A percentile compares a stretch with the other conserved stretches of the same genome.
Conservation (phyloP, 2,113 vertebrate species). For the Chrysochloris asiatica region DNA sequence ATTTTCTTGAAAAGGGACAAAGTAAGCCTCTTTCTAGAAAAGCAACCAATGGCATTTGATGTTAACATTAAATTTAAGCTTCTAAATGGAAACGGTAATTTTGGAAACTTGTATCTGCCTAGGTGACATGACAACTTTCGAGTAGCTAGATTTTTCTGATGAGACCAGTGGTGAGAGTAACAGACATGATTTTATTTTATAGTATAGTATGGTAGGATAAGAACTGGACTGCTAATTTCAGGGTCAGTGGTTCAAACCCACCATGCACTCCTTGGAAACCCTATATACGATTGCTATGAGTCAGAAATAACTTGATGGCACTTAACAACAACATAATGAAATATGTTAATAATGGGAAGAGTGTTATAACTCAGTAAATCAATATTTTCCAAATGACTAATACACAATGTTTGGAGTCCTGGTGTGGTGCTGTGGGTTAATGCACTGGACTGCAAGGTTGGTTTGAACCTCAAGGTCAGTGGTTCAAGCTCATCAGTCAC, state of each 20-base stretch:
- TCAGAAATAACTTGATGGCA: too few relatives aligned
- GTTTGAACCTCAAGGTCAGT: too few relatives aligned
- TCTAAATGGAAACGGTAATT: neutral
- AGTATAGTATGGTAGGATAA: too few relatives aligned
- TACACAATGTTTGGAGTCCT: neutral
- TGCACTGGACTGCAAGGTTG: too few relatives aligned
- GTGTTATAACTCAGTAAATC: neutral
- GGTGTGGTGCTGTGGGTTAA: too few relatives aligned
- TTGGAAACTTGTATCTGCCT: too few relatives aligned
- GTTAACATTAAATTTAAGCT: neutral
- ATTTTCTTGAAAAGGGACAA: neutral
- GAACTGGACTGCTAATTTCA: too few relatives aligned
- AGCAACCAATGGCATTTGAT: neutral
- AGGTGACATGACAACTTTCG: neutral
- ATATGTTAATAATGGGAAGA: neutral
- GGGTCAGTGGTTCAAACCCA: too few relatives aligned
- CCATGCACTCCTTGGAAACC: too few relatives aligned
- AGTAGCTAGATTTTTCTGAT: neutral
- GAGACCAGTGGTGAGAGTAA: neutral
- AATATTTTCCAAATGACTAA: neutral
- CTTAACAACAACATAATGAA: too few relatives aligned
- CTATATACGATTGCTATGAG: too few relatives aligned
- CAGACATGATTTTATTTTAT: neutral
- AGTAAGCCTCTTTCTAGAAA: neutral
- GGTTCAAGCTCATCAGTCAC: too few relatives aligned